Evolutionary conservation across 2,797 vertebrate genomes (phyloP), one percentile per base, ranked within the genome.

Genomic region (Esox lucius): DNA sequence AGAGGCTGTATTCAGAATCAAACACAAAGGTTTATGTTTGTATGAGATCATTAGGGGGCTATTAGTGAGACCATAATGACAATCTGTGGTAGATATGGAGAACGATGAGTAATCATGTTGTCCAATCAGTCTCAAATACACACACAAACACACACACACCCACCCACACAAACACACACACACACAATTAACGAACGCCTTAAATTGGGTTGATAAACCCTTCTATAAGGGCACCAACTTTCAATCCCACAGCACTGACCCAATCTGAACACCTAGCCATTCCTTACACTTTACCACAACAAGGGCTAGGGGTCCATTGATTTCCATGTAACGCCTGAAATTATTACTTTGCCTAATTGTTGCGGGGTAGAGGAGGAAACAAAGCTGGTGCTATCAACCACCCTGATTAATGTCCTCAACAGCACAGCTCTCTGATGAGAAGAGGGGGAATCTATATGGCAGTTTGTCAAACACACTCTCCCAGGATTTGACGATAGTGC

Each of bases 341-440:
- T 95, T 95, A 95, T 95, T 94, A 95, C 94, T 92, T 92, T 91
- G 90, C 91, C 93, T 97, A 95, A 97, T 96, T 96, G 95, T 96
- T 95, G 93, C 93, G 93, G 89, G 89, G 79, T 26, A 64, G 11
- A 90, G 90, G 83, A 76, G 89, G 91, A 91, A 91, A 92, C 88
- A 87, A 89, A 70, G 86, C 80, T 83, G 17, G 59, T 69, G 81
- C 94, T 94, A 94, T 95, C 90, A 92, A 89, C 91, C 76, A 68
- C 78, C 89, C 80, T 89, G 84, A 95, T 96, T 95, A 97, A 95
- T 95, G 96, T 94, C 91, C 95, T 86, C 72, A 92, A 88, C 94
- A 94, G 95, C 94, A 92, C 82, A 88, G 94, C 86, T 91, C 84
- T 90, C 86, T 92, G 91, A 92, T 93, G 93, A 93, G 90, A 90